Conservation (phyloP, 2,797 vertebrate species). For the Premnoplex brunnescens region DNA sequence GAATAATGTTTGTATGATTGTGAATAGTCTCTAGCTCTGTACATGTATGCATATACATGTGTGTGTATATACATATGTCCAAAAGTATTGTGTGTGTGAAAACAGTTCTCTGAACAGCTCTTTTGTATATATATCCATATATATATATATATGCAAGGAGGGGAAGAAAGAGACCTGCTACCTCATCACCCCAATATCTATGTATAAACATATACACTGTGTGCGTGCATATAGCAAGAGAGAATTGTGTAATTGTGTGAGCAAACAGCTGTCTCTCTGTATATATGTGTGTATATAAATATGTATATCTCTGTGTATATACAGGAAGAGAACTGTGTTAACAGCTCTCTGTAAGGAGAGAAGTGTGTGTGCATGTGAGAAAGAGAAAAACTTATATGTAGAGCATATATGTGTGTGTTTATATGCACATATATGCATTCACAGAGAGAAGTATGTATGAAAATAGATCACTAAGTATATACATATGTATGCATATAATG, state of each 20-base stretch:
- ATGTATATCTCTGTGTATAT: background rate
- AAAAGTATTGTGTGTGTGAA: background rate
- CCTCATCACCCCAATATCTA: background rate
- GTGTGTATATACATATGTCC: background rate
- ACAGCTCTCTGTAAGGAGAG: background rate
- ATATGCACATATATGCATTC: too few species aligned
- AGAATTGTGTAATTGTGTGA: background rate
- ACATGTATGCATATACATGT: background rate
- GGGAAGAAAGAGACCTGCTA: background rate
- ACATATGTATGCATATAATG: background rate
- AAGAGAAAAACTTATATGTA: background rate
- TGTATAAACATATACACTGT: accelerated
- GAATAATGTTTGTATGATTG: background rate
- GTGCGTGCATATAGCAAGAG: background rate
- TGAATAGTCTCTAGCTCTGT: background rate
- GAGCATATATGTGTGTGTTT: background rate
- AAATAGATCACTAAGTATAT: background rate
- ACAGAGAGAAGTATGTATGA: background rate
- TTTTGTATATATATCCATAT: background rate
- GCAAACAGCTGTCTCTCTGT: background rate
- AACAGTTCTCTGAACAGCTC: background rate
- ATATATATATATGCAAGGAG: background rate
- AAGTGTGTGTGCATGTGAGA: background rate
- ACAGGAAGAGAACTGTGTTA: background rate
- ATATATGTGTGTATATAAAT: background rate